These are phyloP conservation scores for Melitaea athalia DNA, from an alignment of 2,888 invertebrate genomes.

Conservation along the genomic window DNA sequence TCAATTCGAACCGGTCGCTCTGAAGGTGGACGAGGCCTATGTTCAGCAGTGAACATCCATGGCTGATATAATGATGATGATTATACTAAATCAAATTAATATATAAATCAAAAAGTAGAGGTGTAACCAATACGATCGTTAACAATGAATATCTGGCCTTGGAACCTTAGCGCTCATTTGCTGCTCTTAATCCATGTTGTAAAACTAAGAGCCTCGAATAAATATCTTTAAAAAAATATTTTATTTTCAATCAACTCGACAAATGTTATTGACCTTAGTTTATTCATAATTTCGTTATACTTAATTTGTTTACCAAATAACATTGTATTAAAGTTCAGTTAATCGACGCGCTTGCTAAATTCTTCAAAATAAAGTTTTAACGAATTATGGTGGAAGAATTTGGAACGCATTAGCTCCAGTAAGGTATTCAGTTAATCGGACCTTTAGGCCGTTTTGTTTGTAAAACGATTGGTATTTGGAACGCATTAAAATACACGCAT, in stretches of 20 bases:
- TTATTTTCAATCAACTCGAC: neutral
- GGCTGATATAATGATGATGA: too few species aligned
- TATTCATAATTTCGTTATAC: neutral
- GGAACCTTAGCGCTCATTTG: too few species aligned
- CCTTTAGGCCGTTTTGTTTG: conserved; percentile 26
- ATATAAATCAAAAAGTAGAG: too few species aligned
- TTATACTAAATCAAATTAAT: too few species aligned
- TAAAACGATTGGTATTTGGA: conserved; percentile 32
- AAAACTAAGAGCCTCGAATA: neutral
- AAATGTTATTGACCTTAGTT: conserved; percentile 3
- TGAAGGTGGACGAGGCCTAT: too few species aligned
- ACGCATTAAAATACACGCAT: conserved; percentile 21
- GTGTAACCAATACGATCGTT: too few species aligned
- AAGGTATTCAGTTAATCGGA: conserved; percentile 15
- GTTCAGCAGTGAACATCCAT: too few species aligned
- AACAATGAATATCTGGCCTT: too few species aligned
- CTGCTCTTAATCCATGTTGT: neutral
- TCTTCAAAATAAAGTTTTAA: conserved; percentile 1
- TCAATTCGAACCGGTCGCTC: too few species aligned
- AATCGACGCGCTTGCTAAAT: neutral
- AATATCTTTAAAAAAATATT: neutral
- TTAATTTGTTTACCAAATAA: neutral
- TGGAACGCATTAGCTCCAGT: conserved; percentile 23
- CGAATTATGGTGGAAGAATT: conserved; percentile 12
- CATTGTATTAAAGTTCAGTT: neutral